phyloP scores from a whole-genome alignment of 2,797 vertebrate species.

The Pachyuromys duprasi region DNA sequence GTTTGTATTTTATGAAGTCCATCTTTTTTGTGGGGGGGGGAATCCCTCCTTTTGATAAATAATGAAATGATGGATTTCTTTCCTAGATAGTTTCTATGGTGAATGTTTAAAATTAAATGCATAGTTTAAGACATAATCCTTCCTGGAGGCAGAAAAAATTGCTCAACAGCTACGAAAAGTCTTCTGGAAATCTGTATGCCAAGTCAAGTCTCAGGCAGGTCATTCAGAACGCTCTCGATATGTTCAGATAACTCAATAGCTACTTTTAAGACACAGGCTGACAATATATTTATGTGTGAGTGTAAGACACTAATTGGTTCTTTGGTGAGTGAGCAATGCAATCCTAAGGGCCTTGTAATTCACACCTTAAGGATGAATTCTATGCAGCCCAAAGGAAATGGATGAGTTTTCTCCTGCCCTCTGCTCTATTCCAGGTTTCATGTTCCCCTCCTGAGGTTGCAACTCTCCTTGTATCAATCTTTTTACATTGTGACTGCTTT shows the following conservation, averaged over 20 bases:
- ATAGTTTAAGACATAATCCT: not conserved
- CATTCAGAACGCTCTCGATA: not conserved
- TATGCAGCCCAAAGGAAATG: constrained; percentile 12
- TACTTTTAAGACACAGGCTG: not conserved
- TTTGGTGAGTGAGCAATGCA: not conserved
- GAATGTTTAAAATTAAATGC: constrained; percentile 51
- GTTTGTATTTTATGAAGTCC: not conserved
- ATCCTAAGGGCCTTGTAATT: not conserved
- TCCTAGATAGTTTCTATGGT: not conserved
- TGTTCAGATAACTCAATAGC: constrained; percentile 39
- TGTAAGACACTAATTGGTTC: not conserved
- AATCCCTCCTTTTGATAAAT: not conserved
- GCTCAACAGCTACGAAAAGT: not conserved
- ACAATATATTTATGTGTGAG: not conserved
- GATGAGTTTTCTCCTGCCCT: not conserved
- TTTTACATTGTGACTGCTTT: not conserved
- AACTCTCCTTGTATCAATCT: not conserved
- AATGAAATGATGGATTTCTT: not conserved
- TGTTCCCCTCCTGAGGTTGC: not conserved
- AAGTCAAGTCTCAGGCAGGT: not conserved
- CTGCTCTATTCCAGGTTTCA: not conserved
- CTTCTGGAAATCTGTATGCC: not conserved
- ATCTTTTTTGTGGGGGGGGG: not conserved
- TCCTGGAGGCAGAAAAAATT: constrained; percentile 4
- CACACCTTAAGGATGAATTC: not conserved